A percentile compares a stretch with the other conserved stretches of the same genome.
Conservation (phyloP, 1,140 invertebrate species). For the Steinernema feltiae region DNA sequence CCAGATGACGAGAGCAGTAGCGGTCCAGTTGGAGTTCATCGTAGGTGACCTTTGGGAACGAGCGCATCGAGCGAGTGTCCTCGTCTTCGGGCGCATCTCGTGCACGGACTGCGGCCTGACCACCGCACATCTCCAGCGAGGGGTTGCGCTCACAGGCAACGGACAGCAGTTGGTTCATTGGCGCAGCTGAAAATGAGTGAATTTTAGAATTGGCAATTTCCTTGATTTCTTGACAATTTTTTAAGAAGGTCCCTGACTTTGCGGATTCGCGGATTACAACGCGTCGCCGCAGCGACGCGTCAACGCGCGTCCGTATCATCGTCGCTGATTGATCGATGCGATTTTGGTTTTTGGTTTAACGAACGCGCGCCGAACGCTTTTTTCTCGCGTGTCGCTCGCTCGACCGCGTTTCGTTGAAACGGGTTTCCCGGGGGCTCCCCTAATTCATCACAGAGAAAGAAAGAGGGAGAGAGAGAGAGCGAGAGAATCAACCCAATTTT, state of each 20-base stretch:
- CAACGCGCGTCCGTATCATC: too few relatives aligned
- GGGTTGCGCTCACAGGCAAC: slow-evolving; percentile 2
- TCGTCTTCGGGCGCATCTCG: background rate
- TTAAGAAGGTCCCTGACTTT: background rate
- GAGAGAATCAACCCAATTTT: background rate
- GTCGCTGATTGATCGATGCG: background rate
- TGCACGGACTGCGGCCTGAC: background rate
- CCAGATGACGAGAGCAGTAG: slow-evolving; percentile 15
- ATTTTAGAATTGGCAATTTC: too few relatives aligned
- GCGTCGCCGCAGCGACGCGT: background rate
- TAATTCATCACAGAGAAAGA: too few relatives aligned
- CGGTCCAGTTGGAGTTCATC: background rate
- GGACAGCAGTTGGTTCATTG: slow-evolving; percentile 1
- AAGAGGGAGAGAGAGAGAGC: too few relatives aligned
- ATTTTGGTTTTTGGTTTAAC: slow-evolving; percentile 11
- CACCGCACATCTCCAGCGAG: slow-evolving; percentile 3
- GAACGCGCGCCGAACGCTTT: background rate
- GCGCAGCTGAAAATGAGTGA: slow-evolving; percentile 6
- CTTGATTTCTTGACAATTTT: too few relatives aligned
- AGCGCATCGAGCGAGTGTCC: slow-evolving; percentile 7
- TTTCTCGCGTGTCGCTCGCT: slow-evolving; percentile 5
- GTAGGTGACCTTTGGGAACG: background rate
- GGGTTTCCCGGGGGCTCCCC: background rate
- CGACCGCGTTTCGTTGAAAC: slow-evolving; percentile 11
- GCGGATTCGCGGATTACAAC: background rate